Evolutionary conservation across 1,140 invertebrate species (phyloP).

Genomic region (Dendrolimus kikuchii): DNA sequence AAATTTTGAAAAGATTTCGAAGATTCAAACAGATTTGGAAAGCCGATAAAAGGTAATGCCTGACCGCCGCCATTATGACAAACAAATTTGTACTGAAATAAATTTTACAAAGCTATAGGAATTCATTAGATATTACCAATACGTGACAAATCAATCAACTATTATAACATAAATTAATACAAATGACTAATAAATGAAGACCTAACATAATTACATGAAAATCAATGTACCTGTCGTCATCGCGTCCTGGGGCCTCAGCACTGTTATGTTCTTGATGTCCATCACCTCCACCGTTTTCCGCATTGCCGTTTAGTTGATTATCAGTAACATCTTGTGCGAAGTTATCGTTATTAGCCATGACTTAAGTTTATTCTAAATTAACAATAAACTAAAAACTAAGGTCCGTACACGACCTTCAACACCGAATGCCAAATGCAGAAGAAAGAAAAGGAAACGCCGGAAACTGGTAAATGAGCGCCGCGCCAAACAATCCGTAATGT

Average conservation of each 20-base stretch:
- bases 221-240: slow-evolving; percentile 80
- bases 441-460: slow-evolving; percentile 50
- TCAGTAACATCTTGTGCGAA: slow-evolving; percentile 80
- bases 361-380: slow-evolving; percentile 57
- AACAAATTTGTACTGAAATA: slow-evolving; percentile 34
- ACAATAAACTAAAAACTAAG: slow-evolving; percentile 65
- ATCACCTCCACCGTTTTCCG: slow-evolving; percentile 75
- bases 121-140: neutral
- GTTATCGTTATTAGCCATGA: slow-evolving; percentile 75
- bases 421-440: slow-evolving; percentile 68
- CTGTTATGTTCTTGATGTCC: slow-evolving; percentile 75
- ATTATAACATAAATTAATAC: slow-evolving; percentile 12
- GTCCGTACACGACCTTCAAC: slow-evolving; percentile 64
- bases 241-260: slow-evolving; percentile 77
- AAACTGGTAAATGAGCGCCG: slow-evolving; percentile 37
- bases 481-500: slow-evolving; percentile 52
- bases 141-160: slow-evolving; percentile 13
- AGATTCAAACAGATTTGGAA: slow-evolving; percentile 55
- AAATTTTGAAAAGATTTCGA: slow-evolving; percentile 61
- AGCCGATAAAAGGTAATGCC: slow-evolving; percentile 55
- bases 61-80: slow-evolving; percentile 61
- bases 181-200: slow-evolving; percentile 3
- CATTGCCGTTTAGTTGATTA: slow-evolving; percentile 74
- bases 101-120: slow-evolving; percentile 13
- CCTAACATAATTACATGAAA: slow-evolving; percentile 10